Percentiles rank a stretch among this genome's conserved stretches.
Conservation (phyloP, 2,797 vertebrate genomes). For the Fringilla coelebs region DNA sequence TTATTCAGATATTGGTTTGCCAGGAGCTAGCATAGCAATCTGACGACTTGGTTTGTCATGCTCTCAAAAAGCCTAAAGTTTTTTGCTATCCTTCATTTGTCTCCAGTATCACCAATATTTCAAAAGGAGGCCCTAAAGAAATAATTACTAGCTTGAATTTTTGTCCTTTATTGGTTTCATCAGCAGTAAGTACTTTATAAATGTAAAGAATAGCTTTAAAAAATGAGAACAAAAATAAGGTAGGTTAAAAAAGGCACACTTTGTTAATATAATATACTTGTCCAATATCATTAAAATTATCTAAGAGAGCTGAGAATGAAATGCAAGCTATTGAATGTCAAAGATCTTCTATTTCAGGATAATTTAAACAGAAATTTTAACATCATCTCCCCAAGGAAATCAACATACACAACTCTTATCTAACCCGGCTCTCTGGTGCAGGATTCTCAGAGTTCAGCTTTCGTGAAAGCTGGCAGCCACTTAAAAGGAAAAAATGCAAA, state of each 20-base stretch:
- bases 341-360: not conserved
- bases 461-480: not conserved
- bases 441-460: slow-evolving; percentile 1
- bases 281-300: not conserved
- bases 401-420: not conserved
- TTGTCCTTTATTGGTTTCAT: not conserved
- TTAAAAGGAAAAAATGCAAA: not conserved
- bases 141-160: not conserved
- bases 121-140: not conserved
- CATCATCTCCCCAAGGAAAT: not conserved
- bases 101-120: not conserved
- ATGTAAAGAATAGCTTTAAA: not conserved
- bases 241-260: not conserved
- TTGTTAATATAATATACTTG: not conserved
- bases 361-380: not conserved
- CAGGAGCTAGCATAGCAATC: not conserved
- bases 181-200: not conserved
- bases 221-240: not conserved
- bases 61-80: not conserved
- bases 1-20: slow-evolving; percentile 25
- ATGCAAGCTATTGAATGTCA: not conserved
- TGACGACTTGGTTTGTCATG: not conserved
- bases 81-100: not conserved
- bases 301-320: not conserved
- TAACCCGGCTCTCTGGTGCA: not conserved